A percentile compares a stretch with the other conserved stretches of the same genome.
Conservation (phyloP, 2,888 invertebrate genomes). For the Leptura quadrifasciata region DNA sequence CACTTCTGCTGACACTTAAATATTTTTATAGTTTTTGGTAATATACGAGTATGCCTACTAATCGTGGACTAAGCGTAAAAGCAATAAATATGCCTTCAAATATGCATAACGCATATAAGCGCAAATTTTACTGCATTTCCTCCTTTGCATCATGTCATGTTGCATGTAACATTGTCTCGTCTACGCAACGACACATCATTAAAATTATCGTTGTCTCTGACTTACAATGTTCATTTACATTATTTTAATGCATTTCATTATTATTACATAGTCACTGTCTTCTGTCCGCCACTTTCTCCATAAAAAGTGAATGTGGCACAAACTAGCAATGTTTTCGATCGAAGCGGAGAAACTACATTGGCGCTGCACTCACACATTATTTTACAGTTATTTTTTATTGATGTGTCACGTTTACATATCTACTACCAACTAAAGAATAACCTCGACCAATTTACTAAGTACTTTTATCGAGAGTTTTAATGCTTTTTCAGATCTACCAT, state of each 20-base stretch:
- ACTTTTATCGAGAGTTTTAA: neutral
- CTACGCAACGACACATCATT: neutral
- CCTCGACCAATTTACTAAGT: neutral
- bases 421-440: neutral
- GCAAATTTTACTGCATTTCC: neutral
- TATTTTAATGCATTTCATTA: constrained; percentile 1
- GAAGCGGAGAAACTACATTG: neutral
- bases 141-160: neutral
- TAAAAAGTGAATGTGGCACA: constrained; percentile 43
- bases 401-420: neutral
- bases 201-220: neutral
- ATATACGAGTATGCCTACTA: no score
- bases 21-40: no score
- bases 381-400: neutral
- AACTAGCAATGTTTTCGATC: neutral
- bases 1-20: no score
- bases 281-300: constrained; percentile 40
- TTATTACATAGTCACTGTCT: constrained; percentile 13
- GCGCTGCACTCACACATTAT: neutral
- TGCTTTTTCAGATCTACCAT: no score
- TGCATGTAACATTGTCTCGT: no score
- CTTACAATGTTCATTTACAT: constrained; percentile 11
- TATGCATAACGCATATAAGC: neutral
- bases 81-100: neutral
- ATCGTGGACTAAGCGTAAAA: no score